Conservation (phyloP, 1,140 invertebrate species). For the Trichoplusia ni region DNA sequence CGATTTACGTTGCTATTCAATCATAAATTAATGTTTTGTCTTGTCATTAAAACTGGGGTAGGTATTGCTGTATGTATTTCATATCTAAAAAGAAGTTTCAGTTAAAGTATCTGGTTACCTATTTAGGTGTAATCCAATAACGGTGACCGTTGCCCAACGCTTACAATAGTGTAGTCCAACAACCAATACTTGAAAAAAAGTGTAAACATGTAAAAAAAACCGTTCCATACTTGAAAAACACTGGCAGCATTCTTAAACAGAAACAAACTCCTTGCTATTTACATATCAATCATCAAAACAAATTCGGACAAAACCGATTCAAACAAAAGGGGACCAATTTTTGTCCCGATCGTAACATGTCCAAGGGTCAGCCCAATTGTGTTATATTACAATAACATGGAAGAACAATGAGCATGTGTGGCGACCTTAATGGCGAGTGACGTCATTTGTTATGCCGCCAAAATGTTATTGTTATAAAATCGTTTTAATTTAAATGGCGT, state of each 20-base stretch:
- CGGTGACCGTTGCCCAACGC: no score
- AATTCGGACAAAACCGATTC: neutral
- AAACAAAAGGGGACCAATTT: neutral
- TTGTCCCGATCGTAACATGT: neutral
- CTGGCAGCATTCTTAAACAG: neutral
- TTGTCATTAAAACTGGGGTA: no score
- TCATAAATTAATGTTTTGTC: no score
- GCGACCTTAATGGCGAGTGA: neutral
- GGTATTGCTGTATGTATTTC: no score
- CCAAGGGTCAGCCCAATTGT: constrained; percentile 8
- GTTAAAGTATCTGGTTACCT: no score
- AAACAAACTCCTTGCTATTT: neutral
- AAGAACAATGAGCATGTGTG: neutral
- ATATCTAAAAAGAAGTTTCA: no score
- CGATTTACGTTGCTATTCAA: no score
- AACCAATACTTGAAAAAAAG: no score
- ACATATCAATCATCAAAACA: neutral
- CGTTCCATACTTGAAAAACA: neutral
- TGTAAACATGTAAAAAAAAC: neutral
- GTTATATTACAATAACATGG: neutral
- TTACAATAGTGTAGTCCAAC: no score
- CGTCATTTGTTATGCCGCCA: constrained; percentile 9
- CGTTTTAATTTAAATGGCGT: no score
- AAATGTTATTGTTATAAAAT: neutral
- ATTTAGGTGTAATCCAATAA: no score